Conservation (phyloP, 1,140 invertebrate species). For the Drosophila kohkoa region DNA sequence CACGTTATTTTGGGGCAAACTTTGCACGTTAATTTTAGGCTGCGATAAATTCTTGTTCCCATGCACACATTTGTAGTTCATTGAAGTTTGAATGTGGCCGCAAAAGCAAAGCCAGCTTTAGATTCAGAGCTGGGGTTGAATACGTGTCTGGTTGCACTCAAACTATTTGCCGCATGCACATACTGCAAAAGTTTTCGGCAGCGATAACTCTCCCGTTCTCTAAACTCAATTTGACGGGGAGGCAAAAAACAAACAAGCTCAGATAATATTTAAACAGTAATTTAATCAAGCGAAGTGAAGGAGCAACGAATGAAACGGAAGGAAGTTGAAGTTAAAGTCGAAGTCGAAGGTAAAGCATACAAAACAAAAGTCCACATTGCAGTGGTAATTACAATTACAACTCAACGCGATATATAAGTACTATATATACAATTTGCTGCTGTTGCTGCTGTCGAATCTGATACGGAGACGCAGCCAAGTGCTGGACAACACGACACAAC, state of each 20-base stretch:
- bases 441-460: slow-evolving; percentile 49
- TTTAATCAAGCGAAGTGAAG: slow-evolving; percentile 54
- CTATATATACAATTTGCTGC: slow-evolving; percentile 1
- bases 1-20: background rate
- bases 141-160: slow-evolving; percentile 19
- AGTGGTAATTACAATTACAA: slow-evolving; percentile 77
- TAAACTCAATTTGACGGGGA: background rate
- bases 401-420: slow-evolving; percentile 38
- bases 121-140: slow-evolving; percentile 4
- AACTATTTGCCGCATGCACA: slow-evolving; percentile 32
- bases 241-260: slow-evolving; percentile 43
- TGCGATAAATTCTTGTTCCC: slow-evolving; percentile 3
- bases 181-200: slow-evolving; percentile 12
- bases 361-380: slow-evolving; percentile 69
- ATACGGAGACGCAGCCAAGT: slow-evolving; percentile 33
- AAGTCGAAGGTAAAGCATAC: slow-evolving; percentile 17
- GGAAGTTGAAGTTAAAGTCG: slow-evolving; percentile 11
- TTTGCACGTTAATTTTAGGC: slow-evolving; percentile 4
- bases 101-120: slow-evolving; percentile 1
- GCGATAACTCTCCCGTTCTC: slow-evolving; percentile 8
- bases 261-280: slow-evolving; percentile 76
- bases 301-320: no score
- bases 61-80: slow-evolving; percentile 1
- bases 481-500: slow-evolving; percentile 1
- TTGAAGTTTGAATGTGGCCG: slow-evolving; percentile 18